Evolutionary conservation across 2,888 invertebrate species (phyloP).

Genomic region (Apamea anceps): DNA sequence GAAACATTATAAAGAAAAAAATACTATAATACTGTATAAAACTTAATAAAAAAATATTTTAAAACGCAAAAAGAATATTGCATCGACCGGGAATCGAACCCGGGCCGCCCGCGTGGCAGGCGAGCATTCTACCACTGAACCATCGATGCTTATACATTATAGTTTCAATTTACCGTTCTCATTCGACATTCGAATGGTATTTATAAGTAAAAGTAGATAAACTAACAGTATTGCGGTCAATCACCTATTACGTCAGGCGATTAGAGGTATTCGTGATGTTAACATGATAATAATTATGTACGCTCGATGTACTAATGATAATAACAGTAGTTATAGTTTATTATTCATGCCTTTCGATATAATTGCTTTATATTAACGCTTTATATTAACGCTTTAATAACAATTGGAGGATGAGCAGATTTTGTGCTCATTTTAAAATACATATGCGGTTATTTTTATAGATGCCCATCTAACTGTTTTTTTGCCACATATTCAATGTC

Average conservation of each 20-base stretch:
- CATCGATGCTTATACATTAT: conserved; percentile 83
- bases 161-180: conserved; percentile 26
- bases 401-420: background rate
- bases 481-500: background rate
- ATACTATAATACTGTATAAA: background rate
- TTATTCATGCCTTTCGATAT: background rate
- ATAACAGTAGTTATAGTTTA: background rate
- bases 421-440: background rate
- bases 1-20: background rate
- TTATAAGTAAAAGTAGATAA: background rate
- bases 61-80: conserved; percentile 73
- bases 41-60: background rate
- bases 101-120: conserved; percentile 90
- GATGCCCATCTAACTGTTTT: background rate
- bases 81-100: conserved; percentile 90
- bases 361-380: background rate
- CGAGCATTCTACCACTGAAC: conserved; percentile 91
- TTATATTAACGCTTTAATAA: background rate
- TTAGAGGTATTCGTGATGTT: background rate
- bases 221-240: background rate
- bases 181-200: background rate
- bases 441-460: too few relatives aligned
- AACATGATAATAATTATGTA: background rate
- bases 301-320: background rate
- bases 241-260: conserved; percentile 11